phyloP scores from a whole-genome alignment of 2,113 vertebrate species.

The Scomber scombrus region DNA sequence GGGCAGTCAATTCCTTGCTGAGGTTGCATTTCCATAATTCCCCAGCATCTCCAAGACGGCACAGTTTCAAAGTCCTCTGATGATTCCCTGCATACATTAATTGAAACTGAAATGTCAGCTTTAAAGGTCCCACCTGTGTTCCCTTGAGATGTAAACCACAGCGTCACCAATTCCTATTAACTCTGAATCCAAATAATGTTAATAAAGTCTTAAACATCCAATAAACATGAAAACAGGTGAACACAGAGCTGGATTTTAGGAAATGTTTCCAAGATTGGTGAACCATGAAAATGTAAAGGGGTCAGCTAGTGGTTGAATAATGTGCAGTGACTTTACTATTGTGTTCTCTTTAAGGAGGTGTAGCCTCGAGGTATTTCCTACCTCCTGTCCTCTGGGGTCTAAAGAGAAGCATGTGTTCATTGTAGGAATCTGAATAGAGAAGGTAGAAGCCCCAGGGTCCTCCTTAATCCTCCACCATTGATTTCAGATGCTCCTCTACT shows the following conservation, averaged over 20 bases:
- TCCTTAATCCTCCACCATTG: constrained; percentile 64
- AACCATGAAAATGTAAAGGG: constrained; percentile 16
- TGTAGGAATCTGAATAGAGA: constrained; percentile 41
- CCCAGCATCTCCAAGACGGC: constrained; percentile 46
- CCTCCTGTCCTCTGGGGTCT: constrained; percentile 15
- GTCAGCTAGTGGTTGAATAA: constrained; percentile 15
- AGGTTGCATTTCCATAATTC: constrained; percentile 76
- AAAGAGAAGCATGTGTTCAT: constrained; percentile 31
- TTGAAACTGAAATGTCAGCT: constrained; percentile 76
- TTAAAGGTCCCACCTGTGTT: constrained; percentile 56
- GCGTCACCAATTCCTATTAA: not conserved
- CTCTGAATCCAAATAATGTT: constrained; percentile 26
- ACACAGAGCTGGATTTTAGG: not conserved
- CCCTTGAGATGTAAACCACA: not conserved
- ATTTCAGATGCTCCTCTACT: constrained; percentile 69
- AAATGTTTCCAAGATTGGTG: constrained; percentile 15
- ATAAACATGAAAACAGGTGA: not conserved
- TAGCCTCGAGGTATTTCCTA: constrained; percentile 41
- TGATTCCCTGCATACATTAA: constrained; percentile 50
- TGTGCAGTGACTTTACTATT: not conserved
- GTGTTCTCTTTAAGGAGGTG: constrained; percentile 14
- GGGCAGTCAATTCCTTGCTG: constrained; percentile 75
- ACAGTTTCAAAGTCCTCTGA: constrained; percentile 44
- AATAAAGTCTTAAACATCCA: constrained; percentile 1
- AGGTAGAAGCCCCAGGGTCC: constrained; percentile 44